A percentile compares a stretch with the other conserved stretches of the same genome.
Evolutionary conservation across 1,140 invertebrate genomes (phyloP).

Genomic region (Lysiphlebus fabarum): DNA sequence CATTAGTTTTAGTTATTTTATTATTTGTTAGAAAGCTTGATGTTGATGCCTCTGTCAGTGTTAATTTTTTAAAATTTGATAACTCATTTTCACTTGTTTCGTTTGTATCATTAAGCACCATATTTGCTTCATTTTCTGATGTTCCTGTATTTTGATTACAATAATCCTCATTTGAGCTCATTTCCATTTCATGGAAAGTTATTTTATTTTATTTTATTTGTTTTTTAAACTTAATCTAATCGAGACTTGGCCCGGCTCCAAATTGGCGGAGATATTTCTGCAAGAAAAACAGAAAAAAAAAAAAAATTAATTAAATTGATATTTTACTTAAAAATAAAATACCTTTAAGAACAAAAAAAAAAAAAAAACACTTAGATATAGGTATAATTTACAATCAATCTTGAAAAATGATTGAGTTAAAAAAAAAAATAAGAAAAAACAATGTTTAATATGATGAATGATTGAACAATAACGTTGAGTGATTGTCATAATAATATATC

Average conservation of each 20-base stretch:
- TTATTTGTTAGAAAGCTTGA: not conserved
- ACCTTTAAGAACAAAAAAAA: not conserved
- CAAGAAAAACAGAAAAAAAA: not conserved
- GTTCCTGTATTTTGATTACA: constrained; percentile 9
- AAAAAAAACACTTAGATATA: not conserved
- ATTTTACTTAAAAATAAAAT: not conserved
- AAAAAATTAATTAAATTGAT: not conserved
- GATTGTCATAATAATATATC: not conserved
- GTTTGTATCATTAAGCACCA: constrained; percentile 14
- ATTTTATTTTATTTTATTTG: not conserved
- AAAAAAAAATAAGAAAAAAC: not conserved
- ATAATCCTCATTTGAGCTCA: constrained; percentile 20
- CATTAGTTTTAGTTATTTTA: not conserved
- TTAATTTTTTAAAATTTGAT: not conserved
- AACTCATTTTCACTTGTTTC: constrained; percentile 17
- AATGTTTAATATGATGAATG: not conserved
- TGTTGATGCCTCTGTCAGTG: constrained; percentile 9
- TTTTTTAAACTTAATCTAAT: constrained; percentile 5
- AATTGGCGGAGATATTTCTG: not conserved
- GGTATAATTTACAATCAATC: not conserved
- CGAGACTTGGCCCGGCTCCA: not conserved
- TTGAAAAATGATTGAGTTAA: not conserved
- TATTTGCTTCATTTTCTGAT: constrained; percentile 15
- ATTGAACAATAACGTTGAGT: not conserved
- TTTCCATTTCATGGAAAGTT: constrained; percentile 14